phyloP scores from a whole-genome alignment of 2,797 vertebrate genomes.

The Sphaeramia orbicularis region DNA sequence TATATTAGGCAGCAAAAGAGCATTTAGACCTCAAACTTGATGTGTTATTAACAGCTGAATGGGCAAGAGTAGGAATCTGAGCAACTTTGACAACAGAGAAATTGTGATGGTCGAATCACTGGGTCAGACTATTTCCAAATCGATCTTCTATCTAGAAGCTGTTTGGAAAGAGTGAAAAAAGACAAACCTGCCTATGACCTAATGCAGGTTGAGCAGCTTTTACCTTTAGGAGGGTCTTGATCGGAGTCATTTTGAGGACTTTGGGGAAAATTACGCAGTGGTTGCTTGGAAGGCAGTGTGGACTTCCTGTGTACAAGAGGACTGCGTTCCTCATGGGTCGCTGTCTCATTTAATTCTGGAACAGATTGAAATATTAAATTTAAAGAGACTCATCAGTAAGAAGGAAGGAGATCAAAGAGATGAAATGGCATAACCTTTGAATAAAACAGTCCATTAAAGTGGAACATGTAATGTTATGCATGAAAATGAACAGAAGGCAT shows the following conservation, averaged over 20 bases:
- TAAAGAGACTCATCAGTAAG: background rate
- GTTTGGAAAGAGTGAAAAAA: no score
- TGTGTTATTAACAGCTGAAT: no score
- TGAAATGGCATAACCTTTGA: background rate
- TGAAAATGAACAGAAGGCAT: background rate
- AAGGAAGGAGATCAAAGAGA: background rate
- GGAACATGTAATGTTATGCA: background rate
- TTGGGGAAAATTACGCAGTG: accelerated
- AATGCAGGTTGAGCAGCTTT: no score
- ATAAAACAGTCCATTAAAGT: background rate
- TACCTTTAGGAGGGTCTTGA: background rate
- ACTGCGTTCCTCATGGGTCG: accelerated
- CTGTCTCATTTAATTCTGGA: background rate
- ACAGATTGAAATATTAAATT: conserved; percentile 14
- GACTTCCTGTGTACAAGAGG: accelerated
- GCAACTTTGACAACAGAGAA: no score
- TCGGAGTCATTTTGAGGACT: background rate
- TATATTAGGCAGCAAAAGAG: no score
- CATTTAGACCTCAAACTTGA: no score
- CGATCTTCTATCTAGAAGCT: no score
- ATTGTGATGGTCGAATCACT: no score
- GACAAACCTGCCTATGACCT: no score
- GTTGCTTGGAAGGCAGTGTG: background rate
- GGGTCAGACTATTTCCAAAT: no score
- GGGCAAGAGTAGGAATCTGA: no score